Conservation (phyloP, 1,140 invertebrate species). For the Drosophila watanabei region DNA sequence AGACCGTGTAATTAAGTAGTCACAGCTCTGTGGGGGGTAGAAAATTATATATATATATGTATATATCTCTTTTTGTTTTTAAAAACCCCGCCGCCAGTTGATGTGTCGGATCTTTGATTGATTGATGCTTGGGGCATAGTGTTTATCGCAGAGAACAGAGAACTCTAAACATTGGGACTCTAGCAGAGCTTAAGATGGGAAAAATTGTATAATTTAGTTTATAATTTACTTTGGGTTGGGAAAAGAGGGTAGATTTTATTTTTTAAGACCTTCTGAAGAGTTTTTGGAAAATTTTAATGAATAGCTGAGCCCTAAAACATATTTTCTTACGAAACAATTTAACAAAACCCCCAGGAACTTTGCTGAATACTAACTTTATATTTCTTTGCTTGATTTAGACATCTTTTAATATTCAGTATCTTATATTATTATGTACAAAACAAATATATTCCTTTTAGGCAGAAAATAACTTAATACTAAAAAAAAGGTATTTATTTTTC, state of each 20-base stretch:
- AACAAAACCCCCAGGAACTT: neutral
- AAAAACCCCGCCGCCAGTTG: conserved; percentile 30
- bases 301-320: too few species aligned
- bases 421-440: too few species aligned
- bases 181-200: neutral
- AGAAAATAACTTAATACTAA: too few species aligned
- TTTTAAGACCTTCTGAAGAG: too few species aligned
- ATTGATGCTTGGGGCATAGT: conserved; percentile 43
- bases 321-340: neutral
- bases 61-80: conserved; percentile 1
- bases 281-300: neutral
- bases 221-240: neutral
- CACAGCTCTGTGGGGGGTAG: conserved; percentile 52
- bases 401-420: too few species aligned
- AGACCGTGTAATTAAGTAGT: conserved; percentile 77
- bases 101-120: conserved; percentile 62
- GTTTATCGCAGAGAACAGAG: conserved; percentile 11
- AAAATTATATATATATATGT: conserved; percentile 14
- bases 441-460: too few species aligned
- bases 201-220: neutral
- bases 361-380: neutral
- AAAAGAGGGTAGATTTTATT: neutral
- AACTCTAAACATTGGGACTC: neutral
- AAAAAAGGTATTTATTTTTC: too few species aligned
- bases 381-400: neutral